A percentile compares a stretch with the other conserved stretches of the same genome.
phyloP scores from a whole-genome alignment of 2,888 invertebrate genomes.

The Cremastobaeus sp. region DNA sequence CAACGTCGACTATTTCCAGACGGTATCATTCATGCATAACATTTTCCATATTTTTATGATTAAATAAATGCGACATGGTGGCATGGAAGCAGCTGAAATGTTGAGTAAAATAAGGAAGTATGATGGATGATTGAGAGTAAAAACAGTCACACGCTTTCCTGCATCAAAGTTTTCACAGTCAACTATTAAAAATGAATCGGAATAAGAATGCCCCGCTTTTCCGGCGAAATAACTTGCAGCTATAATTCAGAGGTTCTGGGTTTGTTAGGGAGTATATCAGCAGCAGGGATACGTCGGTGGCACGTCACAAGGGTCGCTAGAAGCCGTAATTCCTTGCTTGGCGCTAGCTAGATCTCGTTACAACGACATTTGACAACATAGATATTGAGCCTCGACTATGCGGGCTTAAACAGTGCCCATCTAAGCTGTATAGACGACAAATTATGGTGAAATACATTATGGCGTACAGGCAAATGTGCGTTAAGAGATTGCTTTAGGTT shows the following conservation, averaged over 20 bases:
- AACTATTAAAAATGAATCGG: too few species aligned
- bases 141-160: too few species aligned
- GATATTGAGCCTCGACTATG: slow-evolving; percentile 24
- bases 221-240: slow-evolving; percentile 20
- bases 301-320: slow-evolving; percentile 65
- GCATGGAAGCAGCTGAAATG: too few species aligned
- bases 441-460: slow-evolving; percentile 45
- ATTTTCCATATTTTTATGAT: too few species aligned
- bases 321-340: slow-evolving; percentile 68
- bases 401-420: slow-evolving; percentile 43
- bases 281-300: slow-evolving; percentile 64
- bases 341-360: slow-evolving; percentile 62
- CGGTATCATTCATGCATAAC: too few species aligned
- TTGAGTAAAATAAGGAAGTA: too few species aligned
- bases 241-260: slow-evolving; percentile 16
- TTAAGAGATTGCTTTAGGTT: slow-evolving; percentile 37
- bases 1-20: too few species aligned
- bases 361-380: slow-evolving; percentile 58
- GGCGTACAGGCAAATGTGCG: slow-evolving; percentile 39
- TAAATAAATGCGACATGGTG: too few species aligned
- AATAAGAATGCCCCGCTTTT: too few species aligned
- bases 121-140: too few species aligned
- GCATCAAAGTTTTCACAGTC: too few species aligned
- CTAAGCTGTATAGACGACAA: slow-evolving; percentile 38
- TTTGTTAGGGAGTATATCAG: slow-evolving; percentile 66